These are phyloP conservation scores for Elysia chlorotica DNA, from an alignment of 1,140 invertebrate species.

Conservation along the genomic window DNA sequence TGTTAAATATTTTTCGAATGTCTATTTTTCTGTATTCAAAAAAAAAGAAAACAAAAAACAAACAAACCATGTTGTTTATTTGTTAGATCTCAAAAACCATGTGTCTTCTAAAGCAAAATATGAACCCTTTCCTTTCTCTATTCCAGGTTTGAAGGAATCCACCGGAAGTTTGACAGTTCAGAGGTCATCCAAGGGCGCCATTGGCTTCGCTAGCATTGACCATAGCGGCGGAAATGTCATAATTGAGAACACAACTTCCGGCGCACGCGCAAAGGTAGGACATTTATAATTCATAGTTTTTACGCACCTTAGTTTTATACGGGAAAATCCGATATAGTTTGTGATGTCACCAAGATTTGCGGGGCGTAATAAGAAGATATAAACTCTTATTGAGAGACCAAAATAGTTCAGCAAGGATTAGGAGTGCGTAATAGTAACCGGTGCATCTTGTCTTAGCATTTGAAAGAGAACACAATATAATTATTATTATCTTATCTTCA, in stretches of 20 bases:
- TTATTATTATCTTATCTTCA: too few species aligned
- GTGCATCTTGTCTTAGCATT: too few species aligned
- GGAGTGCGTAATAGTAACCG: too few species aligned
- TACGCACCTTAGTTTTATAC: too few species aligned
- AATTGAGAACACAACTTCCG: constrained; percentile 24
- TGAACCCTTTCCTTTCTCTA: too few species aligned
- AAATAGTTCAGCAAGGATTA: too few species aligned
- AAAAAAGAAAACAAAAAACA: not conserved
- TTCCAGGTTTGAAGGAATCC: constrained; percentile 16
- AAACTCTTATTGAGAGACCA: too few species aligned
- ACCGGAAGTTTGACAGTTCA: constrained; percentile 22
- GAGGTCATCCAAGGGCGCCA: constrained; percentile 23
- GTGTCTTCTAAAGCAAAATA: not conserved
- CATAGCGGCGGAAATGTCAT: constrained; percentile 15
- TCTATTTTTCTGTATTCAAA: not conserved
- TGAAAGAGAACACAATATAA: too few species aligned
- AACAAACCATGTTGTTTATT: not conserved
- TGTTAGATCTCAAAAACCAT: not conserved
- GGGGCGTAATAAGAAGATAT: too few species aligned
- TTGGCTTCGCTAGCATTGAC: constrained; percentile 21
- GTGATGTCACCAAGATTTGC: too few species aligned
- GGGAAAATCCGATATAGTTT: too few species aligned
- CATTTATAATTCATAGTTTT: not conserved
- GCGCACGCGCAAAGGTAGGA: constrained; percentile 23
- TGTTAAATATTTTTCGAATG: not conserved